These are phyloP conservation scores for Urosaurus nigricauda DNA, from an alignment of 2,797 vertebrate genomes.

Conservation along the genomic window DNA sequence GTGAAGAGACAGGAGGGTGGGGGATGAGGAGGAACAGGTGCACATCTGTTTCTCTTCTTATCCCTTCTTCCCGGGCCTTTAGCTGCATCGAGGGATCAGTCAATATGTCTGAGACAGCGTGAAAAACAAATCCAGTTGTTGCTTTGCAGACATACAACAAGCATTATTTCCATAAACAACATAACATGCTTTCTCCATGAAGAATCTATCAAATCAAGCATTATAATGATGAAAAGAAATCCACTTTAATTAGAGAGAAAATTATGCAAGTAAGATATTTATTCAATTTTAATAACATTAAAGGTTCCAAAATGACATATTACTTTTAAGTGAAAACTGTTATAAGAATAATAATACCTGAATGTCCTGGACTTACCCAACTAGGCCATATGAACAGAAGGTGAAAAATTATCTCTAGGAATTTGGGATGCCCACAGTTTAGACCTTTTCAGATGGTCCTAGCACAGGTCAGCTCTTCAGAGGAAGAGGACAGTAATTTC, in stretches of 20 bases:
- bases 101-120: conserved; percentile 37
- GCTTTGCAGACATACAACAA: conserved; percentile 14
- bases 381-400: neutral
- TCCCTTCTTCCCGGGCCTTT: too few species aligned
- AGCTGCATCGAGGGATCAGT: too few species aligned
- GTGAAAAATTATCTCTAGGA: neutral
- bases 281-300: conserved; percentile 30
- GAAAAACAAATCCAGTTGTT: neutral
- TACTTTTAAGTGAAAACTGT: conserved; percentile 26
- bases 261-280: conserved; percentile 17
- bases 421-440: neutral
- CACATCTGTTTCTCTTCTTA: too few species aligned
- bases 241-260: conserved; percentile 28
- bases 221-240: conserved; percentile 48
- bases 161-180: conserved; percentile 31
- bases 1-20: too few species aligned
- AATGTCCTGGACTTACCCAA: neutral
- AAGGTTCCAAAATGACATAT: conserved; percentile 44
- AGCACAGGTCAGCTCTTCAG: neutral
- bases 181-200: conserved; percentile 39
- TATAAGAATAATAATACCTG: conserved; percentile 36
- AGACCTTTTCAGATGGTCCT: neutral
- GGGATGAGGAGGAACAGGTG: too few species aligned
- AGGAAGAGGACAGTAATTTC: neutral
- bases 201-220: conserved; percentile 41